A percentile compares a stretch with the other conserved stretches of the same genome.
These are phyloP conservation scores for Benitochromis conjunctus DNA, from an alignment of 2,113 vertebrate genomes.

Conservation along the genomic window DNA sequence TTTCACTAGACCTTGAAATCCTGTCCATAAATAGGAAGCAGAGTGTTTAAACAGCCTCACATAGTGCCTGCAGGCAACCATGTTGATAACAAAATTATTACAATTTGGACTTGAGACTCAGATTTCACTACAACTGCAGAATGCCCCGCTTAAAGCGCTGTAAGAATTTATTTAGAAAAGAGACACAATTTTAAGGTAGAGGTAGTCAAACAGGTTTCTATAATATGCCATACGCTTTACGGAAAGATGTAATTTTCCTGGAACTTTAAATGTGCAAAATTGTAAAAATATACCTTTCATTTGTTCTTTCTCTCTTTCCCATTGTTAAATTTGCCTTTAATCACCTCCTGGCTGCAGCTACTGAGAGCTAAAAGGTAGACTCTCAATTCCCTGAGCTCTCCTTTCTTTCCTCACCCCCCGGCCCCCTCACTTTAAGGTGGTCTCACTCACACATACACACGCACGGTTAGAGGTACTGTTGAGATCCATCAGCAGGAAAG, in stretches of 20 bases:
- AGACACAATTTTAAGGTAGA: background rate
- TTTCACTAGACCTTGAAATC: background rate
- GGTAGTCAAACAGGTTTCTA: background rate
- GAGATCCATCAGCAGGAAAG: slow-evolving; percentile 23
- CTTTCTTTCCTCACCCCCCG: background rate
- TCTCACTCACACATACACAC: background rate
- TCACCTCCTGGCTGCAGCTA: background rate
- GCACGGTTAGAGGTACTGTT: background rate
- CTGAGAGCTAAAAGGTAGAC: background rate
- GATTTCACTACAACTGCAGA: background rate
- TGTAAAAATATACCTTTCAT: background rate
- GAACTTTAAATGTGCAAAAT: background rate
- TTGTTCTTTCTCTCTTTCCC: background rate
- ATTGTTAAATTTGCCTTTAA: background rate
- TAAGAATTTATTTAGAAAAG: background rate
- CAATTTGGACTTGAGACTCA: background rate
- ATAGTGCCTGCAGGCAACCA: background rate
- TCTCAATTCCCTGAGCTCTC: background rate
- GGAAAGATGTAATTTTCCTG: background rate
- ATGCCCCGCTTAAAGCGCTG: background rate
- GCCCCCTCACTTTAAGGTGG: background rate
- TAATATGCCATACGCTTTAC: background rate
- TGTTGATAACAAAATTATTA: background rate
- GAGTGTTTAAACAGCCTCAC: background rate
- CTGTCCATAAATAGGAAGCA: background rate